Base-by-base conservation (phyloP, 2,888 invertebrate species). In the Cinara cedri region DNA sequence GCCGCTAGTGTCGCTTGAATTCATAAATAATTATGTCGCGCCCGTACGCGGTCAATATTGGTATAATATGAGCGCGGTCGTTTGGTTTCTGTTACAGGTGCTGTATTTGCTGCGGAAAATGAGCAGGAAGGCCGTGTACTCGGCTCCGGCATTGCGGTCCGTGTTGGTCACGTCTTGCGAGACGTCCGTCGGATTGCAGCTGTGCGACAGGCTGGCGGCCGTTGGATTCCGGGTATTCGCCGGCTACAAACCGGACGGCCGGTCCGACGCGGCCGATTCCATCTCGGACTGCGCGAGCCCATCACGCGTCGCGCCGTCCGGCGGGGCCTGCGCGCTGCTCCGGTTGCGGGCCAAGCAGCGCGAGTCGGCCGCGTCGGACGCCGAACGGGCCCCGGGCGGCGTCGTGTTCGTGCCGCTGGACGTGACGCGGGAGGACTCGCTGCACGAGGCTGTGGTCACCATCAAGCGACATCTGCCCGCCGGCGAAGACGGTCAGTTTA, bases 111-210 rank as follows among this genome's bases (percentile, higher is more conserved):
- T 78, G 68, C 68, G 76, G 13, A 78, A 78, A 42, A 78, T 78
- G 76, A 78, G 49, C 60, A 44, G 60, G 49, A 78, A 68, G 21
- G 21, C 68, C 11, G 76, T 42, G 66, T 68, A 78, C 68, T 57
- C 49, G 16, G 57, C 68, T 1, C 76, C 76, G 26, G 68, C 76
- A 2, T 68, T 68, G 80, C 90, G 91, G 85, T 90, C 91, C 68
- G 91, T 94, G 65, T 88, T 94, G 81, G 90, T 94, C 82, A 94
- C 94, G 44, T 93, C 91, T 81, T 92, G 92, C 81, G 93, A 93
- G 83, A 93, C 92, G 80, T 92, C 92, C 57, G 88, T 93, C 81
- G 94, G 93, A 68, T 87, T 93, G 83, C 93, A 94, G 88, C 90
- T 91, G 74, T 86, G 86, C 71, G 90, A 92, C 74, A 91, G 92